These are phyloP conservation scores for Cataglyphis rosenhaueri DNA, from an alignment of 2,888 invertebrate genomes.

Conservation along the genomic window DNA sequence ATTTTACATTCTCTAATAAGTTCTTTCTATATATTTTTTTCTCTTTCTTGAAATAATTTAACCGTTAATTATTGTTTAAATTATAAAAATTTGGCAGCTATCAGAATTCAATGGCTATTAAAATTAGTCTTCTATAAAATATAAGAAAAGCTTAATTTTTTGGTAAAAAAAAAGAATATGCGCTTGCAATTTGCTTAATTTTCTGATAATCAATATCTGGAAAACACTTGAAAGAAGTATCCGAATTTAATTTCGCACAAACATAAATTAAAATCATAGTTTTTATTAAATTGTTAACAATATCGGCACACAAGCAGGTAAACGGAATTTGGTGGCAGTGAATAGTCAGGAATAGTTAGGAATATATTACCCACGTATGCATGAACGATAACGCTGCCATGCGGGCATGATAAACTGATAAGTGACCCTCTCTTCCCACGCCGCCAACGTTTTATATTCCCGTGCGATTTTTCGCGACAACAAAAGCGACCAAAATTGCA, in stretches of 20 bases:
- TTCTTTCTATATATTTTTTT: background rate
- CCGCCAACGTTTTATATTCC: slow-evolving; percentile 58
- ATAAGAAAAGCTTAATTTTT: background rate
- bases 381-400: slow-evolving; percentile 74
- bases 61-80: too few relatives aligned
- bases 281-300: slow-evolving; percentile 43
- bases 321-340: slow-evolving; percentile 63
- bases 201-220: slow-evolving; percentile 12
- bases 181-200: background rate
- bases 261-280: slow-evolving; percentile 33
- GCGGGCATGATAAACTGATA: slow-evolving; percentile 79
- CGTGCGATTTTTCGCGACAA: slow-evolving; percentile 53
- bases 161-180: background rate
- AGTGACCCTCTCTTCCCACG: slow-evolving; percentile 79
- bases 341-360: slow-evolving; percentile 65
- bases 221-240: slow-evolving; percentile 11
- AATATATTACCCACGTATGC: slow-evolving; percentile 72
- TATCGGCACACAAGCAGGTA: slow-evolving; percentile 58
- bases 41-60: background rate
- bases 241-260: slow-evolving; percentile 3
- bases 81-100: background rate
- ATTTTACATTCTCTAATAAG: background rate
- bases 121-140: background rate
- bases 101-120: background rate
- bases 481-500: slow-evolving; percentile 46